Evolutionary conservation across 2,797 vertebrate species (phyloP), one percentile per base, ranked within the genome.

Genomic region (Molothrus ater): DNA sequence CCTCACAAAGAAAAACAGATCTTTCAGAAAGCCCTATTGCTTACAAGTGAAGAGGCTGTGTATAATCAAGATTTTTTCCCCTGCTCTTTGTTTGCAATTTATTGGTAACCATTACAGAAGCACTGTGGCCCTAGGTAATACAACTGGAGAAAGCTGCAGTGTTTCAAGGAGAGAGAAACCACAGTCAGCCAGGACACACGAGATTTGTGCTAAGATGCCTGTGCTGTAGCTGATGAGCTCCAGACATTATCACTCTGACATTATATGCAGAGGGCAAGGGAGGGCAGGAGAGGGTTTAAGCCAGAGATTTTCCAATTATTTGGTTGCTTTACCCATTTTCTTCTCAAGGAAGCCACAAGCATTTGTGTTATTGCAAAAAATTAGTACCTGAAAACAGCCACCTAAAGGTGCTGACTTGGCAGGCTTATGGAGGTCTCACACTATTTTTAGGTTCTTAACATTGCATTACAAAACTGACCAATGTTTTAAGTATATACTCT

Each of bases 51-150:
- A 74, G 32, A 88, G 34, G 40, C 61, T 74, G 63, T n/a, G 61
- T 78, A 83, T 53, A 86, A 92, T 61, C 79, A 91, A 64, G 57
- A 59, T 56, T 85, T 90, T 88, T 88, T 86, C 84, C 66, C 57
- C 6, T 81, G 85, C 72, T 79, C 89, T 90, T 91, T 88, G 32
- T 86, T 84, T 76, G 66, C 76, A 91, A 64, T 88, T 86, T 87
- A 94, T 91, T 79, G 51, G 60, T 66, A 84, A 73, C 60, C 34
- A 70, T 12, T 11, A 75, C 66, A 74, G 53, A 47, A 86, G 24
- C 53, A 91, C 36, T 66, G 36, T 42, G 63, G 63, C 82, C 91
- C 56, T 34, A 88, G 76, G 91, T 73, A 75, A 86, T 60, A 91
- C 25, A 81, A 70, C 17, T 24, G 64, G 45, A 96, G 57, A 86